Conservation (phyloP, 2,113 vertebrate species). For the Ophthalmolycus amberensis region DNA sequence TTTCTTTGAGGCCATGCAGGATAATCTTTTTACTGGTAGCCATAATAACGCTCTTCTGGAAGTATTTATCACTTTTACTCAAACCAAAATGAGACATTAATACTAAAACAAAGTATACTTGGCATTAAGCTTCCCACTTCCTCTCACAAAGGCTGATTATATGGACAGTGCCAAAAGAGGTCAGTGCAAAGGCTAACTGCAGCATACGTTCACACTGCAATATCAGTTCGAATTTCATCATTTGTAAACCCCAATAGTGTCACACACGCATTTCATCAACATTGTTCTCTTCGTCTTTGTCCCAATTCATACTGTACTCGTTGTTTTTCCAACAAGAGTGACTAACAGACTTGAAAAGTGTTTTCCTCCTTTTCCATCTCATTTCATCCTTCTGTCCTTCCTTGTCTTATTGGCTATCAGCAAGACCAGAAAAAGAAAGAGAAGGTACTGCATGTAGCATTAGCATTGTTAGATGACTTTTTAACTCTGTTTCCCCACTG, state of each 20-base stretch:
- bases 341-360: constrained; percentile 44
- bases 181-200: neutral
- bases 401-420: constrained; percentile 59
- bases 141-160: neutral
- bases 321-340: neutral
- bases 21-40: neutral
- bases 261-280: constrained; percentile 8
- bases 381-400: constrained; percentile 47
- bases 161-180: neutral
- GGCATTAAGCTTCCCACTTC: neutral
- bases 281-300: neutral
- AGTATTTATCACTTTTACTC: neutral
- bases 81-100: neutral
- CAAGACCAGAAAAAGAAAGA: constrained; percentile 70
- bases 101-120: neutral
- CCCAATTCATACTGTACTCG: neutral
- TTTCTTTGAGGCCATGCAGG: neutral
- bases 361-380: constrained; percentile 52
- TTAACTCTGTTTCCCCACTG: neutral
- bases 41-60: neutral
- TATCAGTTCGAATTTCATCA: constrained; percentile 13
- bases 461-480: neutral
- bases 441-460: constrained; percentile 67
- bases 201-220: neutral
- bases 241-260: neutral